A percentile compares a stretch with the other conserved stretches of the same genome.
These are phyloP conservation scores for Thymallus thymallus DNA, from an alignment of 2,113 vertebrate genomes.

Conservation along the genomic window DNA sequence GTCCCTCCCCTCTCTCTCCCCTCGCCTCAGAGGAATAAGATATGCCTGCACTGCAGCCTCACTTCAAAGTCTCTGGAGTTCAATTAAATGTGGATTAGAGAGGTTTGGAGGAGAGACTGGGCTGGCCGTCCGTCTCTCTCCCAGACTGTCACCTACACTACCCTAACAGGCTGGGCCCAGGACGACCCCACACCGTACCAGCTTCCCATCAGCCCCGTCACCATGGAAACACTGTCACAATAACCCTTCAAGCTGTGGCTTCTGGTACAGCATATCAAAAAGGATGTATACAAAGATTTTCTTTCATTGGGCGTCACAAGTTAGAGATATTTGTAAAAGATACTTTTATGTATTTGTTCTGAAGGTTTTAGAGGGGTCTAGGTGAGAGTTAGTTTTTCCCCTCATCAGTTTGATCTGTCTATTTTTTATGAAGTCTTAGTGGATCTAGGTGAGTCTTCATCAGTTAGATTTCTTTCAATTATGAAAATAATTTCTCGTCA, in stretches of 20 bases:
- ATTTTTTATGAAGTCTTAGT: too few species aligned
- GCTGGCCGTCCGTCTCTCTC: constrained; percentile 70
- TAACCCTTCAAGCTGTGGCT: background rate
- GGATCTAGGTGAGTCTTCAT: too few species aligned
- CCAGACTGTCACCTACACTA: constrained; percentile 63
- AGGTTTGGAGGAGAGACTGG: constrained; percentile 59
- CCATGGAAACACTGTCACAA: constrained; percentile 74
- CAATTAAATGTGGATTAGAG: constrained; percentile 99
- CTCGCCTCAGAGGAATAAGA: constrained; percentile 66
- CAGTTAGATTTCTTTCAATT: background rate
- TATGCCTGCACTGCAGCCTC: constrained; percentile 80
- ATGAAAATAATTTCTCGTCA: background rate
- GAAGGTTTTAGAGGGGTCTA: background rate
- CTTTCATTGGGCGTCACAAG: background rate
- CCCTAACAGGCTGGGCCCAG: constrained; percentile 75
- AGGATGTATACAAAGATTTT: background rate
- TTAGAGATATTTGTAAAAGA: background rate
- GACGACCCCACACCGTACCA: constrained; percentile 69
- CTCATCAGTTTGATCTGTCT: background rate
- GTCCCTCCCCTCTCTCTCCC: background rate
- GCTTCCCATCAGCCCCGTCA: constrained; percentile 72
- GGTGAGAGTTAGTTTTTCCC: background rate
- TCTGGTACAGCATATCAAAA: background rate
- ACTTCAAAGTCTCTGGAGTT: constrained; percentile 99
- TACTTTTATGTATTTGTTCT: background rate